A percentile compares a stretch with the other conserved stretches of the same genome.
Evolutionary conservation across 2,797 vertebrate genomes (phyloP).

Genomic region (Numenius phaeopus): DNA sequence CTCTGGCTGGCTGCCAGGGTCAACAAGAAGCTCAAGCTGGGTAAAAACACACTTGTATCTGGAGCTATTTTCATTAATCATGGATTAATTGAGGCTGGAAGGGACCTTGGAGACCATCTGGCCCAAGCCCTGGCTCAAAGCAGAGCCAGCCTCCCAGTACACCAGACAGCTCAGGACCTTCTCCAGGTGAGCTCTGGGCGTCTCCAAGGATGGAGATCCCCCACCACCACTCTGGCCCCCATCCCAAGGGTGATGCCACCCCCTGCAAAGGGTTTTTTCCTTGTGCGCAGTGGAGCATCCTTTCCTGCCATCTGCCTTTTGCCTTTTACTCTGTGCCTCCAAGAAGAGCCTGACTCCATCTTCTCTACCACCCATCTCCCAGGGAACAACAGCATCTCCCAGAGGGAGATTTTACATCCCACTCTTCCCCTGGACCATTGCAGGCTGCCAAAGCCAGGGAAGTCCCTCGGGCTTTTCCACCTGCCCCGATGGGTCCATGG

Average conservation of each 20-base stretch:
- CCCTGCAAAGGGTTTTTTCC: background rate
- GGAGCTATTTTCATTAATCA: background rate
- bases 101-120: background rate
- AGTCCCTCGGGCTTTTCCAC: background rate
- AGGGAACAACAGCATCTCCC: background rate
- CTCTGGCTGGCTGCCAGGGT: background rate
- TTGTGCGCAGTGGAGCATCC: background rate
- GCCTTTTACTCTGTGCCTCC: background rate
- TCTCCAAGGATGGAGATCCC: background rate
- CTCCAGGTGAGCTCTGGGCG: background rate
- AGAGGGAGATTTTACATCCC: background rate
- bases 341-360: background rate
- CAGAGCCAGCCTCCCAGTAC: background rate
- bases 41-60: background rate
- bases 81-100: background rate
- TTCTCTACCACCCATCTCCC: background rate
- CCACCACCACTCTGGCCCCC: background rate
- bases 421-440: background rate
- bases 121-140: accelerated
- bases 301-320: background rate
- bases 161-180: background rate
- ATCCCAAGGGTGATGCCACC: background rate
- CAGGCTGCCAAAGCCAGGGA: background rate
- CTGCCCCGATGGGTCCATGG: accelerated
- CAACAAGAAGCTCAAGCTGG: background rate